Percentiles rank a stretch among this genome's conserved stretches.
Evolutionary conservation across 2,888 invertebrate genomes (phyloP).

Genomic region (Ornithoptera priamus): DNA sequence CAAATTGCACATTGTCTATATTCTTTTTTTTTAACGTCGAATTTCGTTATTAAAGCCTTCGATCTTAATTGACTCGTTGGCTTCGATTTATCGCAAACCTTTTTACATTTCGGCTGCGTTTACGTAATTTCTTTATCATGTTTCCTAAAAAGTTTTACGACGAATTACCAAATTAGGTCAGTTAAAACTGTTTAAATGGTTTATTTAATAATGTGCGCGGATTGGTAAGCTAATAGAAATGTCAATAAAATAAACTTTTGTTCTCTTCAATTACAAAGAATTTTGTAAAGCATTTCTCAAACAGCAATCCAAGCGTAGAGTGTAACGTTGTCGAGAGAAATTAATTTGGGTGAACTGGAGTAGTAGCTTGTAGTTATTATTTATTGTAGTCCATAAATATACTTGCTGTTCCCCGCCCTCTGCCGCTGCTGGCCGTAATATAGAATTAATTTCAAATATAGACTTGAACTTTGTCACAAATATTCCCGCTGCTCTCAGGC

Average conservation of each 20-base stretch:
- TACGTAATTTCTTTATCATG: constrained; percentile 17
- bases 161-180: constrained; percentile 8
- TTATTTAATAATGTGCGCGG: constrained; percentile 4
- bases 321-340: background rate
- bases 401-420: too few relatives aligned
- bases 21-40: background rate
- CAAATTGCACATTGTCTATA: background rate
- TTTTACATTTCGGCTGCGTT: constrained; percentile 11
- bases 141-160: background rate
- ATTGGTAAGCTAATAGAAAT: background rate
- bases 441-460: too few relatives aligned
- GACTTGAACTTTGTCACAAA: too few relatives aligned
- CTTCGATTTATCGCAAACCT: background rate
- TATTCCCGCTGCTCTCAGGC: too few relatives aligned
- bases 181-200: constrained; percentile 3
- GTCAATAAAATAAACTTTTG: background rate
- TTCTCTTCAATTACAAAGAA: background rate
- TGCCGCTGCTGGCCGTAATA: too few relatives aligned
- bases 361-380: too few relatives aligned
- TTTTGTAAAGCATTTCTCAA: background rate
- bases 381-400: too few relatives aligned
- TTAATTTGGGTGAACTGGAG: too few relatives aligned
- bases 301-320: background rate
- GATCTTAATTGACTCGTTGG: constrained; percentile 14
- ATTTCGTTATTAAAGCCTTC: constrained; percentile 9